phyloP scores from a whole-genome alignment of 2,797 vertebrate genomes.

The Mus spretus region DNA sequence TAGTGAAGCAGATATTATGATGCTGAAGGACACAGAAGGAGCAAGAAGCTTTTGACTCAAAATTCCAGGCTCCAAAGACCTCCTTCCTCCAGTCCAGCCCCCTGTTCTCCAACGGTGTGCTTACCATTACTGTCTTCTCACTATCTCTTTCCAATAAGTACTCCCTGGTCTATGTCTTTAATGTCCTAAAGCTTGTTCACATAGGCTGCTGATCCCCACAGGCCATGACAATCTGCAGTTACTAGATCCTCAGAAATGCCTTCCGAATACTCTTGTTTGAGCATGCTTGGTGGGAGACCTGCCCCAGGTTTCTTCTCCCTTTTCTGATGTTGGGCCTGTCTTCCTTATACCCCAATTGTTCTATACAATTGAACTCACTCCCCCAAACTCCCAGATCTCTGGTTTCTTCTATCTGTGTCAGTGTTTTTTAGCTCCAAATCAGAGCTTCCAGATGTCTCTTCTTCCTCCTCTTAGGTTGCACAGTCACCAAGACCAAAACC shows the following conservation, averaged over 20 bases:
- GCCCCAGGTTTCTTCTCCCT: too few species aligned
- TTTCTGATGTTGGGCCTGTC: too few species aligned
- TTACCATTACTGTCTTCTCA: neutral
- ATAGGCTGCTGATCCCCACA: rapidly evolving
- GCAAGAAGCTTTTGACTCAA: neutral
- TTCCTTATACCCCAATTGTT: neutral
- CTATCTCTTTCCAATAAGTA: too few species aligned
- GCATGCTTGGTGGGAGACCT: rapidly evolving
- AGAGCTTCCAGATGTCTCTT: neutral
- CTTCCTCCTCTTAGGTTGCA: neutral
- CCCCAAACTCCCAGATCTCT: rapidly evolving
- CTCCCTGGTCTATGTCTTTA: neutral
- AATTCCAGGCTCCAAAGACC: neutral
- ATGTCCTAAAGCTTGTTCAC: neutral
- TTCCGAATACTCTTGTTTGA: neutral
- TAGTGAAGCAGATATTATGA: neutral
- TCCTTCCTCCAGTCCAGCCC: neutral
- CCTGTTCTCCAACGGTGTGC: neutral
- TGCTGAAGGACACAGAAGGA: neutral
- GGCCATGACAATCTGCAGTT: neutral
- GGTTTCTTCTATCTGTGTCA: rapidly evolving
- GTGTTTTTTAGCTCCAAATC: neutral
- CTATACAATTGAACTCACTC: rapidly evolving
- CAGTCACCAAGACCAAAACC: neutral
- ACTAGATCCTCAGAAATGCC: too few species aligned